phyloP scores from a whole-genome alignment of 2,113 vertebrate genomes.

The Sialia sialis region DNA sequence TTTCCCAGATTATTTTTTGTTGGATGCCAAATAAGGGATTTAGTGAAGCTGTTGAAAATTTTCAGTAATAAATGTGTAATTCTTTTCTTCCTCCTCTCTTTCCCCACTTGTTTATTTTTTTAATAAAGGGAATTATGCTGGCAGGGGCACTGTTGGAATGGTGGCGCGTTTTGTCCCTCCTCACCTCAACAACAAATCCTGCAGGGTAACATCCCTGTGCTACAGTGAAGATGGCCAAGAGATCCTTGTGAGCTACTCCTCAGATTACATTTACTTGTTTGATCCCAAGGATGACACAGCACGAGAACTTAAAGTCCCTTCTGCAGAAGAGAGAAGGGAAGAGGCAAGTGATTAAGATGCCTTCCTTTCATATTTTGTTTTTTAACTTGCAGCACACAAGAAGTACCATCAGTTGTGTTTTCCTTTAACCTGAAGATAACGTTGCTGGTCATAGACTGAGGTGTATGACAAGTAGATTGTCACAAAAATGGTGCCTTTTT shows the following conservation, averaged over 20 bases:
- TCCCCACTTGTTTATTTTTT: neutral
- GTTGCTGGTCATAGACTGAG: neutral
- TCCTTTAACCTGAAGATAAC: neutral
- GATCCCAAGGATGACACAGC: constrained; percentile 95
- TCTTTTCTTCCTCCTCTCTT: neutral
- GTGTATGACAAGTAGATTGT: neutral
- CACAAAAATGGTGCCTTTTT: neutral
- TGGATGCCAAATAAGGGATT: neutral
- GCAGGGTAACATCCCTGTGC: constrained; percentile 95
- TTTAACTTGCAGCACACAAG: neutral
- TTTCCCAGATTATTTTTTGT: neutral
- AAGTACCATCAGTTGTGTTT: neutral
- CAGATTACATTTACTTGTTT: constrained; percentile 97
- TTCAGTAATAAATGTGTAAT: neutral
- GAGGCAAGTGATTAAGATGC: constrained; percentile 78
- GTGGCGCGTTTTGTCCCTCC: constrained; percentile 93
- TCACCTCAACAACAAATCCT: constrained; percentile 94
- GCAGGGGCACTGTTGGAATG: constrained; percentile 92
- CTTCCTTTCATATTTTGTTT: neutral
- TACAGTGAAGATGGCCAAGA: constrained; percentile 96
- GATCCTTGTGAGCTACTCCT: constrained; percentile 98
- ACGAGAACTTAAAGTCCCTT: constrained; percentile 91
- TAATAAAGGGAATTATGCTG: constrained; percentile 88
- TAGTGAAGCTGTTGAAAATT: neutral
- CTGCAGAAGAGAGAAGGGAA: constrained; percentile 87